A percentile compares a stretch with the other conserved stretches of the same genome.
These are phyloP conservation scores for Xylophagus ater DNA, from an alignment of 2,888 invertebrate genomes.

Conservation along the genomic window DNA sequence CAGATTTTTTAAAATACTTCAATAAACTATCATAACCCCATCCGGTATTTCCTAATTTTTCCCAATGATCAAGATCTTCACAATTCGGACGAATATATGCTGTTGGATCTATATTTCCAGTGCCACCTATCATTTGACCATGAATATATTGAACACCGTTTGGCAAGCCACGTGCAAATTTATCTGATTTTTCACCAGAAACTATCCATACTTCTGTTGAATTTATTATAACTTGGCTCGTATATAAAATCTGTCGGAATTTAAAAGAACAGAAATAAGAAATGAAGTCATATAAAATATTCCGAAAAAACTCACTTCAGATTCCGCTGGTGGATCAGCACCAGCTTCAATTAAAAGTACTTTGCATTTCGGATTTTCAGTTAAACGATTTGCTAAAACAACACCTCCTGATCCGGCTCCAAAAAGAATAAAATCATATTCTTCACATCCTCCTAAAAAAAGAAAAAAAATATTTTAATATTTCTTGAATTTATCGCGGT, in stretches of 20 bases:
- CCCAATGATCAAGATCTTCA: constrained; percentile 47
- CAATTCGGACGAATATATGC: constrained; percentile 52
- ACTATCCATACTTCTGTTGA: too few relatives aligned
- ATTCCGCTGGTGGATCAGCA: constrained; percentile 48
- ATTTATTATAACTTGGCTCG: too few relatives aligned
- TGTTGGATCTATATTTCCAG: constrained; percentile 57
- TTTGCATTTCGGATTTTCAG: constrained; percentile 64
- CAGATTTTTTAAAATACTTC: constrained; percentile 58
- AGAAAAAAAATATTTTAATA: neutral
- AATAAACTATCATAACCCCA: constrained; percentile 58
- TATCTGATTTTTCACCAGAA: neutral
- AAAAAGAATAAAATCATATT: constrained; percentile 47
- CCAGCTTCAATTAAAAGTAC: constrained; percentile 72
- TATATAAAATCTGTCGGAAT: too few relatives aligned
- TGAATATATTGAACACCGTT: neutral
- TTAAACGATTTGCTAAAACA: constrained; percentile 52
- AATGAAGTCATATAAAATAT: too few relatives aligned
- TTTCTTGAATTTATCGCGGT: too few relatives aligned
- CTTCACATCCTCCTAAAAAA: too few relatives aligned
- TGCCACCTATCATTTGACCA: constrained; percentile 56
- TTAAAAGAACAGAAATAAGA: neutral
- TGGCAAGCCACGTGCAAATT: neutral
- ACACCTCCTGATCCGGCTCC: constrained; percentile 52
- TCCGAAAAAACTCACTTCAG: constrained; percentile 30
- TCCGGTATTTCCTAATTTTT: constrained; percentile 42